phyloP scores from a whole-genome alignment of 2,888 invertebrate genomes.

The Vesta saturnalis region DNA sequence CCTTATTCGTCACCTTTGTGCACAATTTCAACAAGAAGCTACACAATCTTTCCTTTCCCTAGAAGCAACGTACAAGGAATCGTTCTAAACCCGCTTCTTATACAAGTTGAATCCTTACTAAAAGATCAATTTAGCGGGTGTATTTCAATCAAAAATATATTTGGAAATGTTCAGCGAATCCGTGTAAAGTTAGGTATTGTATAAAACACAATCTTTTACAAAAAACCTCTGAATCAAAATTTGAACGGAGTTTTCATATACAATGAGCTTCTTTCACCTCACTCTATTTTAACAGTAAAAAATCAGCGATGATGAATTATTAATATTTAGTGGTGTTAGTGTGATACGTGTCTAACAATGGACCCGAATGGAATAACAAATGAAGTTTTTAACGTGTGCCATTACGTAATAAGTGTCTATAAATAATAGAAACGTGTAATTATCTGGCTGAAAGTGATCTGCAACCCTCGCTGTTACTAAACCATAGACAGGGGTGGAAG shows the following conservation, averaged over 20 bases:
- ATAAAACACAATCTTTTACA: conserved; percentile 55
- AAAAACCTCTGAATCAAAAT: conserved; percentile 26
- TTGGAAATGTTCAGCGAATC: conserved; percentile 54
- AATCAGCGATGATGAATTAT: too few relatives aligned
- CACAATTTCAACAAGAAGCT: conserved; percentile 44
- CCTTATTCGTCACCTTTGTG: conserved; percentile 45
- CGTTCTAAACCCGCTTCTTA: conserved; percentile 35
- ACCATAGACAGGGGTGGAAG: conserved; percentile 49
- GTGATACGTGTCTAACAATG: conserved; percentile 23
- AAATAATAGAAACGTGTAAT: conserved; percentile 59
- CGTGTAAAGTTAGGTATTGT: conserved; percentile 52
- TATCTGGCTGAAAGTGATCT: conserved; percentile 57
- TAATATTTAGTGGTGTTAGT: not conserved
- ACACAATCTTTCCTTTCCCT: not conserved
- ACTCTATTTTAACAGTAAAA: too few relatives aligned
- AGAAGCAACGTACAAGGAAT: conserved; percentile 4
- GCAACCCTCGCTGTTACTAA: conserved; percentile 52
- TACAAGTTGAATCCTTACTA: conserved; percentile 35
- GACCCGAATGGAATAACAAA: conserved; percentile 19
- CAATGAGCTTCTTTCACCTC: too few relatives aligned
- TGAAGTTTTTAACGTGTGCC: conserved; percentile 13
- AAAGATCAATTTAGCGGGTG: conserved; percentile 55
- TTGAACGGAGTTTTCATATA: too few relatives aligned
- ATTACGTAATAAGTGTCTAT: conserved; percentile 40
- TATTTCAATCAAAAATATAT: conserved; percentile 59